These are phyloP conservation scores for Thinocorus orbignyianus DNA, from an alignment of 2,113 vertebrate species.

Conservation along the genomic window DNA sequence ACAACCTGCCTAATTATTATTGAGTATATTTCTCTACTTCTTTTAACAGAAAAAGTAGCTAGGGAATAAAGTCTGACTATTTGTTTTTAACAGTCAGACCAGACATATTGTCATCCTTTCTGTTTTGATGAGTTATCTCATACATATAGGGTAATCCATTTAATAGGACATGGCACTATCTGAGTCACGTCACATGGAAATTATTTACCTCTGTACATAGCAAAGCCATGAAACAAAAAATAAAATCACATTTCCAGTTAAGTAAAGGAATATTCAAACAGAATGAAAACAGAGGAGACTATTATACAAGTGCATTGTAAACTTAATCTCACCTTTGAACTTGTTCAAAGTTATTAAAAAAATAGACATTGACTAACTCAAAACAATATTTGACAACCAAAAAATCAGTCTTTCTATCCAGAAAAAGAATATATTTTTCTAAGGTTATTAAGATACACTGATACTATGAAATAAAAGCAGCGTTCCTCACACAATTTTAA, in stretches of 20 bases:
- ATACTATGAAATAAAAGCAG: background rate
- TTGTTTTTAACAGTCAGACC: background rate
- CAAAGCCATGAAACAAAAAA: background rate
- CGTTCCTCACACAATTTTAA: background rate
- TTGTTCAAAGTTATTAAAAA: background rate
- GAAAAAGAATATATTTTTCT: background rate
- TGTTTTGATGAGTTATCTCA: background rate
- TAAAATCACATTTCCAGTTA: background rate
- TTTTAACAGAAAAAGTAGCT: background rate
- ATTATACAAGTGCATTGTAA: fast-evolving
- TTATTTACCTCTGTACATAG: background rate
- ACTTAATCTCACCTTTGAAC: background rate
- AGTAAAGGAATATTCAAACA: background rate
- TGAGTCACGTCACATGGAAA: background rate
- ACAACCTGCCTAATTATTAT: background rate
- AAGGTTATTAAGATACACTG: background rate
- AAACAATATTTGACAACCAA: background rate
- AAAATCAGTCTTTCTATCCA: background rate
- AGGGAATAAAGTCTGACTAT: background rate
- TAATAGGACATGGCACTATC: background rate
- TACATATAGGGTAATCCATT: background rate
- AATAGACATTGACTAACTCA: background rate
- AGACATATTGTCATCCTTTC: background rate
- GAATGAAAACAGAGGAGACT: background rate
- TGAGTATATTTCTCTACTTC: background rate